phyloP scores from a whole-genome alignment of 35 echinoderm and acorn worm genomes.

The Stichopus chloronotus region DNA sequence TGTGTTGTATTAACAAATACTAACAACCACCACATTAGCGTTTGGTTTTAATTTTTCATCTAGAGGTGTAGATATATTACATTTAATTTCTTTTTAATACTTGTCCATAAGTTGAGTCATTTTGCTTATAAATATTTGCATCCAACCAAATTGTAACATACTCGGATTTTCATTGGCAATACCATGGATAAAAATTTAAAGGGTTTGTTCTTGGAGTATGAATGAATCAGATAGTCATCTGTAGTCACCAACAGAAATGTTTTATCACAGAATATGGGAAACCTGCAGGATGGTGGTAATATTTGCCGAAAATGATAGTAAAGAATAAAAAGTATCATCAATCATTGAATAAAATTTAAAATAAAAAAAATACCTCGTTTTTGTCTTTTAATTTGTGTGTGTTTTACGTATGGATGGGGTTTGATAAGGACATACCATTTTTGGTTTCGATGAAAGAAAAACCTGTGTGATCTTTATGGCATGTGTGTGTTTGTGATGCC shows the following conservation, averaged over 20 bases:
- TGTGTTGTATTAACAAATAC: too few relatives aligned
- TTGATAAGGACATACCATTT: too few relatives aligned
- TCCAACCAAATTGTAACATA: background rate
- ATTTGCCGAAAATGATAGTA: background rate
- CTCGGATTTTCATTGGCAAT: background rate
- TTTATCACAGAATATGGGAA: background rate
- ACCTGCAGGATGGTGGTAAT: background rate
- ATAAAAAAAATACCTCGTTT: background rate
- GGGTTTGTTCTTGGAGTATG: background rate
- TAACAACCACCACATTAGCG: too few relatives aligned
- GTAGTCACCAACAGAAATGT: background rate
- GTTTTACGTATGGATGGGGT: too few relatives aligned
- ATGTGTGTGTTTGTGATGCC: too few relatives aligned
- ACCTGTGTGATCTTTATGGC: too few relatives aligned
- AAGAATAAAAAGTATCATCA: background rate
- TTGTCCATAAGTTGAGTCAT: background rate
- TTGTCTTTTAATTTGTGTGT: too few relatives aligned
- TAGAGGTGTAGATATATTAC: too few relatives aligned
- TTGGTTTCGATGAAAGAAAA: too few relatives aligned
- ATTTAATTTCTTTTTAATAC: too few relatives aligned
- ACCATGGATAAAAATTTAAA: background rate
- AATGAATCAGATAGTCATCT: background rate
- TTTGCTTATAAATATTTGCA: slow-evolving; percentile 1
- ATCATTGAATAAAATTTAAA: slow-evolving; percentile 14
- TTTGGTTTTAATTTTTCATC: too few relatives aligned